Percentiles rank a stretch among this genome's conserved stretches.
phyloP scores from a whole-genome alignment of 1,140 invertebrate species.

The Lordiphosa clarofinis region DNA sequence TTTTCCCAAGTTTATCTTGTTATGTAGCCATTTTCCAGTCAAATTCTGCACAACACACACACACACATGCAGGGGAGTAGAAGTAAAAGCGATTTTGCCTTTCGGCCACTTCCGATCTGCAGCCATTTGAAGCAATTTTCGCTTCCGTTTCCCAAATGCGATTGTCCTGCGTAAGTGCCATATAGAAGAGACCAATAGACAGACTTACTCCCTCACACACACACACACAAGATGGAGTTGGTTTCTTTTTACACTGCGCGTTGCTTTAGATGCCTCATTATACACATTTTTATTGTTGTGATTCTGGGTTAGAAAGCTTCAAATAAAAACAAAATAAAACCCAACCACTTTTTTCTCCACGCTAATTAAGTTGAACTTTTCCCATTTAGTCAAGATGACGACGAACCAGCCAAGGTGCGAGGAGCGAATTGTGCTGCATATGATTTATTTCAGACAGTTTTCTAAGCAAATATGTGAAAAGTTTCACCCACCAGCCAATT shows the following conservation, averaged over 20 bases:
- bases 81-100: conserved; percentile 5
- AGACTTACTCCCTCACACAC: conserved; percentile 1
- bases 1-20: too few relatives aligned
- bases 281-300: conserved; percentile 40
- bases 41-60: neutral
- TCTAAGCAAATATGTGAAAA: conserved; percentile 64
- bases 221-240: neutral
- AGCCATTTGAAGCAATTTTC: conserved; percentile 63
- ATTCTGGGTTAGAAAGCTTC: too few relatives aligned
- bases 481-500: conserved; percentile 21
- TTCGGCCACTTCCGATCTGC: conserved; percentile 57
- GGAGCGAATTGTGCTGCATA: conserved; percentile 38
- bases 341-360: conserved; percentile 15
- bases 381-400: conserved; percentile 41
- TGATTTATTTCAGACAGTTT: conserved; percentile 62
- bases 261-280: conserved; percentile 15
- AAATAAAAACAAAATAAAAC: conserved; percentile 14
- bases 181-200: conserved; percentile 5
- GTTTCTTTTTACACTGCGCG: conserved; percentile 39
- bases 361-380: conserved; percentile 65
- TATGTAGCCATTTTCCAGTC: conserved; percentile 13
- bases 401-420: conserved; percentile 1
- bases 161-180: conserved; percentile 52
- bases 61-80: neutral
- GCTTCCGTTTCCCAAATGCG: conserved; percentile 57